Base-by-base conservation (phyloP, 2,888 invertebrate genomes). In the Ormyrus pomaceus region DNA sequence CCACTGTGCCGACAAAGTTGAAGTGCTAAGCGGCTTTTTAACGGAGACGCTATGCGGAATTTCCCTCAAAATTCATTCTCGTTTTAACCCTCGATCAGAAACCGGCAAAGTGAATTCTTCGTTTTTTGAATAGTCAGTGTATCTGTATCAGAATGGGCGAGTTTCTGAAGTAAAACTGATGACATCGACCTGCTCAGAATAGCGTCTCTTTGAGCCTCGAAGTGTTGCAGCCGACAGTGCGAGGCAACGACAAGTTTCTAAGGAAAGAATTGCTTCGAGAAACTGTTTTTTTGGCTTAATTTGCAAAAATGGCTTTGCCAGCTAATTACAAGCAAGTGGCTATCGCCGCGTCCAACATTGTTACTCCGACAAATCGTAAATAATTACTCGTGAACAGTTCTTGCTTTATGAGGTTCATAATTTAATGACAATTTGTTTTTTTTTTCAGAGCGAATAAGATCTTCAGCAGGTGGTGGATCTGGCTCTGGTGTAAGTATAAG, bases 311-410 rank as follows among this genome's bases (percentile, higher is more conserved):
- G 96, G 95, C 96, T 85, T 92, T 96, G 84, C 96, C 96, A 79
- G 93, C 94, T 85, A 96, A 95, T 91, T 97, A 96, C 90, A 96
- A 96, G 91, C 96, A 96, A 92, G 94, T 95, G 86, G 95, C 96
- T 77, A 94, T 95, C 91, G 93, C 95, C 86, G 94, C 95, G 91
- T 94, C 95, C 84, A 94, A 93, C 86, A 94, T 94, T 62, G 94
- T 94, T 86, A 92, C 92, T 88, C 78, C 82, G 13, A 92, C 95
- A 87, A 95, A 94, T 92, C 95, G 95, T 95, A 93, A 94, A 95
- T 93, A 62, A 11, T 69, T 61, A 46, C 11, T 9, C 5, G 51
- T 46, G 45, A 19, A 53, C 6, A 48, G 9, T 48, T 6, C 46
- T n/a, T 61, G 9, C 65, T 74, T 80, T 69, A 34, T 9, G 45